phyloP scores from a whole-genome alignment of 2,797 vertebrate genomes.

The Glyptemys insculpta region DNA sequence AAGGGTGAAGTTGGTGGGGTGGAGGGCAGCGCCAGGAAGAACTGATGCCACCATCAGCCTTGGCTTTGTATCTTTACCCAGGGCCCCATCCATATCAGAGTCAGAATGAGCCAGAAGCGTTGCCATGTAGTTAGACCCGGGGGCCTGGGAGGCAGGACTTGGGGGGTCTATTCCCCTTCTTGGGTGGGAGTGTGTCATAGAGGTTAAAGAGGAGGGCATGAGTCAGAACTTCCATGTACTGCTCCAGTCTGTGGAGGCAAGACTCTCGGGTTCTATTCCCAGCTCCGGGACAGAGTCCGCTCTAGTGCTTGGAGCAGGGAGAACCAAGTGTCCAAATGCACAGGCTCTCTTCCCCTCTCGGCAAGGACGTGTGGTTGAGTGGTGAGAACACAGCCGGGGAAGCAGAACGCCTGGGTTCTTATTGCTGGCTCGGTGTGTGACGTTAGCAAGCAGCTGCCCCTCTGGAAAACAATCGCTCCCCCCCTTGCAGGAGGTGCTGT shows the following conservation, averaged over 20 bases:
- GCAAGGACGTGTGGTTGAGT: not conserved
- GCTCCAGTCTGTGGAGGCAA: not conserved
- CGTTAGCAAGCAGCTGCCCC: not conserved
- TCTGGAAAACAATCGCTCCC: not conserved
- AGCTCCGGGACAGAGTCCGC: rapidly evolving
- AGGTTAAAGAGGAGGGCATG: not conserved
- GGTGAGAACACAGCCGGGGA: not conserved
- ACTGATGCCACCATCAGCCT: not conserved
- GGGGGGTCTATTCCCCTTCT: not conserved
- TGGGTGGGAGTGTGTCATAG: not conserved
- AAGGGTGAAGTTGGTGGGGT: not conserved
- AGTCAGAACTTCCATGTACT: not conserved
- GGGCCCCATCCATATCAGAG: not conserved
- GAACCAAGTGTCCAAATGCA: not conserved
- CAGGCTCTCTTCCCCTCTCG: not conserved
- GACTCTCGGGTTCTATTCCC: not conserved
- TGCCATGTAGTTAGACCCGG: not conserved
- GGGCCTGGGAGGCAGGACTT: not conserved
- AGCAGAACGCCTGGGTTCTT: not conserved
- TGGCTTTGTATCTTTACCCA: not conserved
- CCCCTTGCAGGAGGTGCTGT: not conserved
- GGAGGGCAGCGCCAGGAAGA: not conserved
- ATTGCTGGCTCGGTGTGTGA: not conserved
- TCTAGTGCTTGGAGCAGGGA: rapidly evolving
- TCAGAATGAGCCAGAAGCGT: not conserved